Conservation (phyloP, 2,888 invertebrate genomes). For the Hipparchia semele region DNA sequence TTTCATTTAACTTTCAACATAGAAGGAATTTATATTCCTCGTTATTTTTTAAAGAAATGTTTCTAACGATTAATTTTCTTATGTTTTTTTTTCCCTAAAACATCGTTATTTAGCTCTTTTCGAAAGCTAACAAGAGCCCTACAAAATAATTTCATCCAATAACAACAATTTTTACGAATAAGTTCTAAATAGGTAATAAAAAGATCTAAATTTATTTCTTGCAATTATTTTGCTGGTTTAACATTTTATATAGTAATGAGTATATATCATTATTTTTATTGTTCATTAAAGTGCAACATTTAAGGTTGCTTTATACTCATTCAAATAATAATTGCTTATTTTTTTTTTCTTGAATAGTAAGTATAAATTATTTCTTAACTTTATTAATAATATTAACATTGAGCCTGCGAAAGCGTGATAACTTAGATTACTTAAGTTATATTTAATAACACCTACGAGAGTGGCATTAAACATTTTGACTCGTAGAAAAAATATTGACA, state of each 20-base stretch:
- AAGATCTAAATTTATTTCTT: no score
- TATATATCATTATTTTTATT: no score
- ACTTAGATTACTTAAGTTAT: neutral
- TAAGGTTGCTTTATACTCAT: no score
- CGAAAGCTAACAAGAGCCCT: neutral
- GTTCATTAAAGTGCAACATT: no score
- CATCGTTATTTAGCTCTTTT: neutral
- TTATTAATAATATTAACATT: neutral
- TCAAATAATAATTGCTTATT: no score
- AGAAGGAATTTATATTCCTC: conserved; percentile 7
- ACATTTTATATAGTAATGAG: no score
- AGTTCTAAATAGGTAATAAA: neutral
- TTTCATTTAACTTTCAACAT: conserved; percentile 15
- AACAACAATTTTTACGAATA: neutral
- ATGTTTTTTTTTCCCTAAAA: neutral
- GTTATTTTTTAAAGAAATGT: neutral
- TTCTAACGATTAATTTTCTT: conserved; percentile 13
- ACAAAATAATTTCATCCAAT: conserved; percentile 5
- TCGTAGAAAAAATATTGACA: no score
- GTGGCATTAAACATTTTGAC: neutral
- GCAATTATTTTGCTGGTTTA: no score
- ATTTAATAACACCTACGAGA: neutral
- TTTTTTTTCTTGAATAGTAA: neutral
- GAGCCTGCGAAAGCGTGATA: neutral
- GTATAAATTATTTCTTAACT: neutral